Conservation (phyloP, 2,113 vertebrate species). For the Sinocyclocheilus grahami region DNA sequence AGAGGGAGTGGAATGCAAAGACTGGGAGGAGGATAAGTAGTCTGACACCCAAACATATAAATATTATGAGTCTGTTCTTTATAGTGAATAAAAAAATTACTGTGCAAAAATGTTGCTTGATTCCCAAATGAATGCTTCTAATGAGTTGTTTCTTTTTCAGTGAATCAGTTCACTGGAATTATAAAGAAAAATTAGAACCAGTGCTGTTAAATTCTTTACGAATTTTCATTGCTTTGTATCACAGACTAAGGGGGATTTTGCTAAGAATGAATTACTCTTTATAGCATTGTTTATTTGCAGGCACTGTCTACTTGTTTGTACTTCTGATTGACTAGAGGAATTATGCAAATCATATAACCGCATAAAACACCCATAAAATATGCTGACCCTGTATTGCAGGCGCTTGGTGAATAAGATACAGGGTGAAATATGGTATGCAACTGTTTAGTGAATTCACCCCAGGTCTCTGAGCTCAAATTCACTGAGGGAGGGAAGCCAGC, state of each 20-base stretch:
- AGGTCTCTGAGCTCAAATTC: conserved; percentile 2
- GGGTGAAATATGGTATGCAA: neutral
- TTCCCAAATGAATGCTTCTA: neutral
- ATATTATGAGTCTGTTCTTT: too few species aligned
- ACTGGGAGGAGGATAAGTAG: too few species aligned
- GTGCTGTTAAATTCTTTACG: neutral
- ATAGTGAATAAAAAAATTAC: too few species aligned
- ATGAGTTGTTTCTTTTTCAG: too few species aligned
- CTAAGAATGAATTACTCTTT: neutral
- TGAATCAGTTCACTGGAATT: neutral
- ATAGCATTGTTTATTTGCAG: neutral
- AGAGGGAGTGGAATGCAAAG: too few species aligned
- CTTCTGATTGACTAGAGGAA: neutral
- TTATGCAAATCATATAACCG: neutral
- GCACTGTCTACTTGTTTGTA: neutral
- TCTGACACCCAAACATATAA: too few species aligned
- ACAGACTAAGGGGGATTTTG: neutral
- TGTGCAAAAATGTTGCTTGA: neutral
- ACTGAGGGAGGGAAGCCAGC: neutral
- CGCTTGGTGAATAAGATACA: neutral
- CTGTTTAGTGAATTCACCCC: neutral
- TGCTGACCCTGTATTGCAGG: neutral
- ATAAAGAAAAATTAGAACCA: neutral
- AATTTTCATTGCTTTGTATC: neutral
- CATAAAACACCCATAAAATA: neutral